Evolutionary conservation across 2,888 invertebrate species (phyloP), one percentile per base, ranked within the genome.

Genomic region (Coleophora flavipennella): DNA sequence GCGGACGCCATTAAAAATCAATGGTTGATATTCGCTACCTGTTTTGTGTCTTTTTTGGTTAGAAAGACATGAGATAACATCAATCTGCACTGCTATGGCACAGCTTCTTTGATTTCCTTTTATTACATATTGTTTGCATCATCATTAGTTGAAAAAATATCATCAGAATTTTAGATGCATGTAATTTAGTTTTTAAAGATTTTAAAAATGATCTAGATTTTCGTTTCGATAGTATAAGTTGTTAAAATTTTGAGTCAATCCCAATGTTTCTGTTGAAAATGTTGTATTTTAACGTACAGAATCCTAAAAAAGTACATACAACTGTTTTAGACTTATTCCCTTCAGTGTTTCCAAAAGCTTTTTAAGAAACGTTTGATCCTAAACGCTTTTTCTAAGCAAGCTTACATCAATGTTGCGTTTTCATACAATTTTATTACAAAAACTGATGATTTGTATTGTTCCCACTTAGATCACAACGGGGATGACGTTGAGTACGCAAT

Each of bases 401-500:
- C 75, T 79, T 78, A 58, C n/a, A 50, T 78, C 73, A 50, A 59
- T 77, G 76, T 76, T 73, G 74, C 75, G 42, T 49, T 36, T n/a
- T 9, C 11, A 20, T 8, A 35, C 31, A 25, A 12, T 35, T 34
- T 34, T 8, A 3, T 13, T 32, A 1, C 12, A 6, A 8, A 11
- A 12, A 32, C 11, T 32, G 12, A 34, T 13, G 9, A 9, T 41
- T n/a, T 35, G 33, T 31, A 38, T 13, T 26, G 10, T n/a, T 27
- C 7, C 27, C 25, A 31, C 51, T 25, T 83, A 79, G 83, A 86
- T 51, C 80, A 86, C 67, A 85, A 85, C 42, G 90, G 90, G 41
- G 93, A 93, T 66, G 94, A 94, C 64, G 91, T 91, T 44, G 94
- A 94, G 64, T 94, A 94, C 69, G 94, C 95, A 63, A 94, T 95